Percentiles rank a stretch among this genome's conserved stretches.
These are phyloP conservation scores for Psilanteris sp. DNA, from an alignment of 1,140 invertebrate species.

Conservation along the genomic window DNA sequence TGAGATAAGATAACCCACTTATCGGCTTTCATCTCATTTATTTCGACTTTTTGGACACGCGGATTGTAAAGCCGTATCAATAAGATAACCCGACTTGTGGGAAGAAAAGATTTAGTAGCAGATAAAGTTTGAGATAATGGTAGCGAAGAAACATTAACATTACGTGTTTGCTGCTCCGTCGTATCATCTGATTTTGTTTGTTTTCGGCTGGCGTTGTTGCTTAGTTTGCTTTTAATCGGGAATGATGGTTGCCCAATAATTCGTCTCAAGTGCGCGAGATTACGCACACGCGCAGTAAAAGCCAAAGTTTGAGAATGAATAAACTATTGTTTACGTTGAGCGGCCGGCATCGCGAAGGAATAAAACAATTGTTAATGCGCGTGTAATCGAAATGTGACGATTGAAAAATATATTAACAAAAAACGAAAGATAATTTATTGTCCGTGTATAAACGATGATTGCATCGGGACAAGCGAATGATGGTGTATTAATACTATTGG, in stretches of 20 bases:
- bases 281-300: constrained; percentile 9
- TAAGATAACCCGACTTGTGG: constrained; percentile 28
- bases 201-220: constrained; percentile 19
- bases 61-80: constrained; percentile 36
- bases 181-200: constrained; percentile 53
- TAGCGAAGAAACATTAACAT: constrained; percentile 50
- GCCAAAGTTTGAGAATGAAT: constrained; percentile 27
- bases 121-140: constrained; percentile 47
- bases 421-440: no score
- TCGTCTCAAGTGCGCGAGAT: constrained; percentile 10
- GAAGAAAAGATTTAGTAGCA: constrained; percentile 44
- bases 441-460: no score
- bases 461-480: no score
- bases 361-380: no score
- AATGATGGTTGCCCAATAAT: constrained; percentile 38
- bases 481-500: no score
- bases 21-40: constrained; percentile 46
- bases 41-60: constrained; percentile 33
- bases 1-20: constrained; percentile 30
- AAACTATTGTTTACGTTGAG: no score
- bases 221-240: constrained; percentile 35
- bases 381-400: no score
- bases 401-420: no score
- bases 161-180: constrained; percentile 41
- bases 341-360: no score